Percentiles rank a stretch among this genome's conserved stretches.
phyloP scores from a whole-genome alignment of 2,113 vertebrate genomes.

The Mustelus asterias region DNA sequence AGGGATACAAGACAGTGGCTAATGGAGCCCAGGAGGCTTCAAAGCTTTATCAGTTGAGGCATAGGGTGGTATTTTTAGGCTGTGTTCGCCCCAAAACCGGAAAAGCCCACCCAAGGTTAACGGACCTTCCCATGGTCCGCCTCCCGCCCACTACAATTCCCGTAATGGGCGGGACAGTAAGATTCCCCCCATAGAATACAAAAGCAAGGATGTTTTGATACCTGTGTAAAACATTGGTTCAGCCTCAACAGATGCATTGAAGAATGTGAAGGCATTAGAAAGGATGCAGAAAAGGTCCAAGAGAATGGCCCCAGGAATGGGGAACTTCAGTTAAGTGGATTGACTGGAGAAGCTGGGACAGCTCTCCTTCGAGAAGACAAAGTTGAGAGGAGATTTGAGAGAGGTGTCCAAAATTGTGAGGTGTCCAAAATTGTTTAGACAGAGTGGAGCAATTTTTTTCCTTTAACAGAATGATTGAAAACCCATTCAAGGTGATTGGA shows the following conservation, averaged over 20 bases:
- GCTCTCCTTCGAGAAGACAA: background rate
- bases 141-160: too few species aligned
- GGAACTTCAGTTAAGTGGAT: background rate
- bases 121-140: too few species aligned
- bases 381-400: background rate
- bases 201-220: background rate
- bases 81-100: too few species aligned
- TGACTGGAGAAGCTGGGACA: background rate
- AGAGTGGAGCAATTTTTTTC: background rate
- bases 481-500: background rate
- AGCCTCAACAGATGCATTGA: background rate
- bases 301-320: background rate
- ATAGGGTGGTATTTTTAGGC: background rate
- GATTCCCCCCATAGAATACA: background rate
- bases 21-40: background rate
- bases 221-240: background rate
- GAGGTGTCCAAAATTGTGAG: too few species aligned
- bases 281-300: background rate
- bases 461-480: background rate
- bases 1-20: background rate
- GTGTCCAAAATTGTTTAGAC: background rate
- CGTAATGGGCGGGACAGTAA: too few species aligned
- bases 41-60: background rate
- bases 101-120: too few species aligned
- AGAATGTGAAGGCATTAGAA: background rate